Conservation (phyloP, 2,113 vertebrate species). For the Paralichthys olivaceus region DNA sequence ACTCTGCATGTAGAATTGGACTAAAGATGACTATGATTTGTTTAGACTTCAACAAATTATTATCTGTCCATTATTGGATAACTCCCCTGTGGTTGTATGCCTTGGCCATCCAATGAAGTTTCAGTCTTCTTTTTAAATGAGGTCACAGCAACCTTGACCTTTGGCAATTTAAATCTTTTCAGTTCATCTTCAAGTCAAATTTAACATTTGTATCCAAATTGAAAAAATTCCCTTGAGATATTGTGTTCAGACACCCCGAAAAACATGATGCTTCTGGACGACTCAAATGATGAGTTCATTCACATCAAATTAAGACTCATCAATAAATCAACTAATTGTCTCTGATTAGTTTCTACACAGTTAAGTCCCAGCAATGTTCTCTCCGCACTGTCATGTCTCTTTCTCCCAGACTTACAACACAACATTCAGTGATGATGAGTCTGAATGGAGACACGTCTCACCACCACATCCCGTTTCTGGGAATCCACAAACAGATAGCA, state of each 20-base stretch:
- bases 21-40: background rate
- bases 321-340: background rate
- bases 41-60: background rate
- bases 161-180: too few species aligned
- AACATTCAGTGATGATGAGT: conserved; percentile 29
- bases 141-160: too few species aligned
- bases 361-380: background rate
- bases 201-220: too few species aligned
- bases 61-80: background rate
- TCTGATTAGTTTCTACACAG: background rate
- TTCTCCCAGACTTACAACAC: conserved; percentile 5
- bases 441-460: conserved; percentile 33
- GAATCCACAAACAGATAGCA: conserved; percentile 43
- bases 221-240: too few species aligned
- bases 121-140: too few species aligned
- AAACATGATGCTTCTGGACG: too few species aligned
- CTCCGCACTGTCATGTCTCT: background rate
- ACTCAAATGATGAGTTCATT: background rate
- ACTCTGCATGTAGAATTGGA: background rate
- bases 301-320: background rate
- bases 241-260: background rate
- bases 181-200: too few species aligned
- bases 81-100: background rate
- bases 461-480: background rate
- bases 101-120: too few species aligned